A percentile compares a stretch with the other conserved stretches of the same genome.
phyloP scores from a whole-genome alignment of 2,888 invertebrate species.

The Nysson spinosus region DNA sequence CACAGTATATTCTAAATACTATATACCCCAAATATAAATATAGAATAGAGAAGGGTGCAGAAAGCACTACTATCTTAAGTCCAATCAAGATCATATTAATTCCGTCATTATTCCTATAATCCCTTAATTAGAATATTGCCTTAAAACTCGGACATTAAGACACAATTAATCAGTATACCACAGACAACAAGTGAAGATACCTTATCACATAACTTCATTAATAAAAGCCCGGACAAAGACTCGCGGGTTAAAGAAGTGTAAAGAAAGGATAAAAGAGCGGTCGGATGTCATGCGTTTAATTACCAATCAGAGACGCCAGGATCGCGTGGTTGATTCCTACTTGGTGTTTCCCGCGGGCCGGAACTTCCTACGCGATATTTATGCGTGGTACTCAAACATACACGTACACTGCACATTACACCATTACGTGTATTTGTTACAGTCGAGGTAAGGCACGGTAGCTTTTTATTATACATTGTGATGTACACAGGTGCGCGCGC shows the following conservation, averaged over 20 bases:
- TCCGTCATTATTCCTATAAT: no score
- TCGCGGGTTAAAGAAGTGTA: no score
- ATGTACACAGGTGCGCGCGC: constrained; percentile 26
- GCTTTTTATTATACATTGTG: constrained; percentile 52
- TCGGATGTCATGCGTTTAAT: constrained; percentile 71
- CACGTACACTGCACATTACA: constrained; percentile 17
- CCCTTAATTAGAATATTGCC: no score
- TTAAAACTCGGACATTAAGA: no score
- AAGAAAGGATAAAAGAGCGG: constrained; percentile 56
- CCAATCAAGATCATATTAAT: no score
- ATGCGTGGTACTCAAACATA: constrained; percentile 24
- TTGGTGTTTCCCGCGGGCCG: constrained; percentile 37
- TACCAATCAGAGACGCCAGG: constrained; percentile 70
- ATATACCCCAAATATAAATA: no score
- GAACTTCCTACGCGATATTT: constrained; percentile 50
- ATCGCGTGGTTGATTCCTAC: constrained; percentile 58
- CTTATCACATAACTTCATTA: not conserved
- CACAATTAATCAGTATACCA: no score
- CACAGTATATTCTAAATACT: no score
- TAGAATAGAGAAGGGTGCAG: no score
- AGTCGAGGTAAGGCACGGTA: constrained; percentile 36
- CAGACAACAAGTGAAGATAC: not conserved
- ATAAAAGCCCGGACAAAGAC: no score
- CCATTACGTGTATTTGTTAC: constrained; percentile 47
- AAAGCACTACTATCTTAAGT: no score